Evolutionary conservation across 2,113 vertebrate species (phyloP), one percentile per base, ranked within the genome.

Genomic region (Centropus bengalensis): DNA sequence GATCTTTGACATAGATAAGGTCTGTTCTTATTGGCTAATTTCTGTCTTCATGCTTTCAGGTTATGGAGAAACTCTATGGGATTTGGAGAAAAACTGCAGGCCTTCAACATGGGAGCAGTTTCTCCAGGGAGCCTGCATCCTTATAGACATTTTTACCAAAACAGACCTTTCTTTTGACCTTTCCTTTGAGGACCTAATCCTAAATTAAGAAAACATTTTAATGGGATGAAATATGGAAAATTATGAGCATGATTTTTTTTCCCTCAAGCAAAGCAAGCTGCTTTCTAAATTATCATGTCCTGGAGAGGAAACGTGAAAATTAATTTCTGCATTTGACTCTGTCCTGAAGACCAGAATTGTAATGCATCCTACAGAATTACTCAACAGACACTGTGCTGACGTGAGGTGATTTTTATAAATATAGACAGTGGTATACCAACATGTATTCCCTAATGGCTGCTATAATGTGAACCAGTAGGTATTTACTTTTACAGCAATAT

Each of bases 221-320:
- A 66, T 56, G 21, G 24, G 78, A 36, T 47, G 73, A 59, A 62
- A 88, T 69, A 63, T 88, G 79, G 66, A 90, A 88, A 81, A 83
- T 8, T 36, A n/a, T 24, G 30, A 62, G 23, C 8, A 55, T 33
- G 12, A 13, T 8, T 73, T 63, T 59, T 78, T 69, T 77, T 77
- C 81, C 44, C 66, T 54, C 8, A 22, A 70, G 44, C 59, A 87
- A 91, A 82, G 28, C 30, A 91, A 90, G 24, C 58, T 94, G 62
- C 33, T 95, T 94, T 86, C 81, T 87, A 68, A 94, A 90, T 94
- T 82, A 38, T 63, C 51, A 66, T 42, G 56, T 89, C 36, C 70
- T 71, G 52, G 51, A 86, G 51, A 94, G 14, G 14, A 90, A 88
- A 91, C 23, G 8, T 76, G 49, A 82, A 96, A 89, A 89, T 58